A percentile compares a stretch with the other conserved stretches of the same genome.
These are phyloP conservation scores for Pandemis cinnamomeana DNA, from an alignment of 2,888 invertebrate species.

Conservation along the genomic window DNA sequence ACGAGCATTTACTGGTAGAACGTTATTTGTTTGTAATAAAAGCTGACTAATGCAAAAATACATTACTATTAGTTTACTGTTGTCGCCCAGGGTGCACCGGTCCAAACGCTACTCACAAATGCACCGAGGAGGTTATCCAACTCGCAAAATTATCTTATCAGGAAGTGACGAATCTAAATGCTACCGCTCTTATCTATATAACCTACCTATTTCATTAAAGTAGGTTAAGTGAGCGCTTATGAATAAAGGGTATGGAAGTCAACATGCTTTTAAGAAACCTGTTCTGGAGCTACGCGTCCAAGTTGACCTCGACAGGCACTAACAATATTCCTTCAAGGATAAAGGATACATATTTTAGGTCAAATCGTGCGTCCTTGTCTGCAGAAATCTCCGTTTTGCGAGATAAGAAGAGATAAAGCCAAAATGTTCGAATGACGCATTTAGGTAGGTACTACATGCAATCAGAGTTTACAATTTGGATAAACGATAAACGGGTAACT, in stretches of 20 bases:
- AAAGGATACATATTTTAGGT: slow-evolving; percentile 34
- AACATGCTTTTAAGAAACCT: background rate
- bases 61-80: too few species aligned
- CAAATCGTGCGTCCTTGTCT: slow-evolving; percentile 16
- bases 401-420: slow-evolving; percentile 19
- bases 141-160: too few species aligned
- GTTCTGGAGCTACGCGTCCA: background rate
- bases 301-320: slow-evolving; percentile 23
- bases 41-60: too few species aligned
- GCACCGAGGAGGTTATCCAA: too few species aligned
- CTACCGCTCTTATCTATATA: too few species aligned
- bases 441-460: background rate
- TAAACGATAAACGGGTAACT: background rate
- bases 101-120: too few species aligned
- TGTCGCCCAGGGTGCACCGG: too few species aligned
- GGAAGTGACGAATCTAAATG: too few species aligned
- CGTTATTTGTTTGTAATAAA: too few species aligned
- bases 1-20: too few species aligned
- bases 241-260: background rate
- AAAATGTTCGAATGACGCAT: slow-evolving; percentile 5
- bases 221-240: background rate
- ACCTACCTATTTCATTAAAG: background rate
- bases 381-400: slow-evolving; percentile 2
- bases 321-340: slow-evolving; percentile 31
- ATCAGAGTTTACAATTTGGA: background rate